Evolutionary conservation across 2,888 invertebrate genomes (phyloP).

Genomic region (Ichneumoninae sp.): DNA sequence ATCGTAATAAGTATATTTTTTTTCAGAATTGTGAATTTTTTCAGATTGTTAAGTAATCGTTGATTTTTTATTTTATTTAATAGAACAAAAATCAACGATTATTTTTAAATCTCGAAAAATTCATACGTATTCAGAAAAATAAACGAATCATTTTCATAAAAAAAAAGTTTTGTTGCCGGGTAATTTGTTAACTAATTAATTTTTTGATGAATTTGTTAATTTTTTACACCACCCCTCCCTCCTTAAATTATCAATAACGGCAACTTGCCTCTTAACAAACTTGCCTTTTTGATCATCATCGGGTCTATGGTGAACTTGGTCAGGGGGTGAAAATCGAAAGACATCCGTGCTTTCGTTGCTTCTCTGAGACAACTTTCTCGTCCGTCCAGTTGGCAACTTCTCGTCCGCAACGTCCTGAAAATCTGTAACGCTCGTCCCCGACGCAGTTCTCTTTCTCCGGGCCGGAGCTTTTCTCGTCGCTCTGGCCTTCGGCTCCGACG

Average conservation of each 20-base stretch:
- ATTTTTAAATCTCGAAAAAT: no score
- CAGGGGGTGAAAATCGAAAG: constrained; percentile 76
- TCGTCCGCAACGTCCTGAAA: background rate
- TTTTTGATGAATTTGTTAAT: no score
- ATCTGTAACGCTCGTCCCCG: constrained; percentile 53
- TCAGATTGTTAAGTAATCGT: no score
- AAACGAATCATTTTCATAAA: no score
- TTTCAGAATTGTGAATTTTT: no score
- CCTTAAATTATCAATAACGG: constrained; percentile 10
- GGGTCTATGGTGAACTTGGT: constrained; percentile 68
- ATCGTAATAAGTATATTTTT: constrained; percentile 16
- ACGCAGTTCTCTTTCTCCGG: constrained; percentile 72
- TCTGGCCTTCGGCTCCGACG: constrained; percentile 30
- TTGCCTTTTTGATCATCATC: constrained; percentile 68
- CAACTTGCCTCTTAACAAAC: background rate
- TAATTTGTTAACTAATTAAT: no score
- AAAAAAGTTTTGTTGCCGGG: no score
- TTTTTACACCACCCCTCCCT: no score
- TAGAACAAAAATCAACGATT: no score
- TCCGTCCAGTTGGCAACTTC: constrained; percentile 66
- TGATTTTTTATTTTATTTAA: no score
- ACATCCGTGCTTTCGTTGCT: constrained; percentile 61
- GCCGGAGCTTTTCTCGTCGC: constrained; percentile 60
- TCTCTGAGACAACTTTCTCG: constrained; percentile 67
- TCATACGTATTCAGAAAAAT: no score